A percentile compares a stretch with the other conserved stretches of the same genome.
These are phyloP conservation scores for Sitta carolinensis DNA, from an alignment of 2,797 vertebrate species.

Conservation along the genomic window DNA sequence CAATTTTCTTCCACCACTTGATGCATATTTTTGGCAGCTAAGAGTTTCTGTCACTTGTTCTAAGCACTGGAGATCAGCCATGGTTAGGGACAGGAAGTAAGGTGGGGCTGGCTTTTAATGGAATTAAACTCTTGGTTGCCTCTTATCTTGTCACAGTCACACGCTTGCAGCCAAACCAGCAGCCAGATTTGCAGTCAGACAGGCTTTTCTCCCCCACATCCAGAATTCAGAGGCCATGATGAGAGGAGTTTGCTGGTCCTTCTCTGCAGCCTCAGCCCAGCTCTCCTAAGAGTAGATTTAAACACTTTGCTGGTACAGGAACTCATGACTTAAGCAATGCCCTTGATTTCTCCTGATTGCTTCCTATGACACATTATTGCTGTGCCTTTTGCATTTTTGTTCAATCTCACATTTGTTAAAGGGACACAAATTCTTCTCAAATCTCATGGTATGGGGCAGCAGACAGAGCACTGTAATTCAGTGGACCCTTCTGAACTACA, in stretches of 20 bases:
- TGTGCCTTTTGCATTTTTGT: neutral
- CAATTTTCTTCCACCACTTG: slow-evolving; percentile 8
- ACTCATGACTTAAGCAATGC: neutral
- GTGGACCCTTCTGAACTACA: neutral
- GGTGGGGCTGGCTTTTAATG: slow-evolving; percentile 36
- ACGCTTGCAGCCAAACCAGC: neutral
- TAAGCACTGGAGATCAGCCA: slow-evolving; percentile 41
- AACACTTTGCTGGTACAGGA: neutral
- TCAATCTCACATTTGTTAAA: neutral
- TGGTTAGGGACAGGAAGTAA: neutral
- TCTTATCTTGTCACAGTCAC: slow-evolving; percentile 42
- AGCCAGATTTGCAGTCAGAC: slow-evolving; percentile 19
- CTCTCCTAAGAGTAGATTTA: neutral
- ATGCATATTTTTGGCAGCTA: slow-evolving; percentile 41
- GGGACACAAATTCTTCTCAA: neutral
- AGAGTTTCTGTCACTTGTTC: slow-evolving; percentile 6
- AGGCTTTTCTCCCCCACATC: neutral
- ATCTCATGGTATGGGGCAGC: neutral
- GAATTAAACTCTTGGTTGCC: slow-evolving; percentile 53
- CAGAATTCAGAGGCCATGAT: neutral
- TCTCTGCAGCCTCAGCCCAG: neutral
- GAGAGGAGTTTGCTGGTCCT: neutral
- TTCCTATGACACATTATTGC: neutral
- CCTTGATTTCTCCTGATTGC: slow-evolving; percentile 22
- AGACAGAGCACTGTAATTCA: neutral